Evolutionary conservation across 2,888 invertebrate genomes (phyloP).

Genomic region (Acrocyrtus sp.): DNA sequence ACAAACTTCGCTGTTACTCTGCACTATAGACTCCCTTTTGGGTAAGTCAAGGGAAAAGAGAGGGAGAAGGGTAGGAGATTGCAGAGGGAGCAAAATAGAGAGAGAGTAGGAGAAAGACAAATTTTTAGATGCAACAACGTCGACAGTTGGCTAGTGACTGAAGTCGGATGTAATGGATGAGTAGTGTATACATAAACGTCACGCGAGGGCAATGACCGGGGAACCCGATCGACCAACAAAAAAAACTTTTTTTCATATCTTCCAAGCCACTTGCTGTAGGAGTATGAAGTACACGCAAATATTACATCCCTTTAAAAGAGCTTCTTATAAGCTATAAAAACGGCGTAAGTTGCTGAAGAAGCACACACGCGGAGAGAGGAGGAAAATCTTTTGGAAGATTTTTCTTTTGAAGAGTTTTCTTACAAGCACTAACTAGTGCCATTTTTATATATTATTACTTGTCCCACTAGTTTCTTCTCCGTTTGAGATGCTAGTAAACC

Average conservation of each 20-base stretch:
- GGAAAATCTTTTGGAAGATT: too few species aligned
- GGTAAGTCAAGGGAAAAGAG: not conserved
- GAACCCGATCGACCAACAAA: constrained; percentile 54
- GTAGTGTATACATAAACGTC: constrained; percentile 57
- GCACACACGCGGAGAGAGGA: too few species aligned
- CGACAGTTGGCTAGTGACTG: constrained; percentile 49
- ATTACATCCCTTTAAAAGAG: constrained; percentile 3
- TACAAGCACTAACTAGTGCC: too few species aligned
- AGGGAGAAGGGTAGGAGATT: constrained; percentile 12
- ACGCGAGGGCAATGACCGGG: constrained; percentile 63
- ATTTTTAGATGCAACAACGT: constrained; percentile 40
- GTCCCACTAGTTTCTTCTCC: too few species aligned
- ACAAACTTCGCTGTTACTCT: too few species aligned
- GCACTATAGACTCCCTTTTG: too few species aligned
- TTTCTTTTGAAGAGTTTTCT: too few species aligned
- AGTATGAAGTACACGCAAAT: not conserved
- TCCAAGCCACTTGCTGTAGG: not conserved
- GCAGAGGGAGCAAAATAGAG: constrained; percentile 12
- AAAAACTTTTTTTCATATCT: constrained; percentile 15
- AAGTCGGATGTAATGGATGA: constrained; percentile 46
- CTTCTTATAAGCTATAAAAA: constrained; percentile 11
- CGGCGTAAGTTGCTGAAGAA: constrained; percentile 26
- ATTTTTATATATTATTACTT: too few species aligned
- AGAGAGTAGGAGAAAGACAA: too few species aligned
- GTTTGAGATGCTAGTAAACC: too few species aligned